A percentile compares a stretch with the other conserved stretches of the same genome.
phyloP scores from a whole-genome alignment of 2,113 vertebrate genomes.

The Phyllostomus discolor region DNA sequence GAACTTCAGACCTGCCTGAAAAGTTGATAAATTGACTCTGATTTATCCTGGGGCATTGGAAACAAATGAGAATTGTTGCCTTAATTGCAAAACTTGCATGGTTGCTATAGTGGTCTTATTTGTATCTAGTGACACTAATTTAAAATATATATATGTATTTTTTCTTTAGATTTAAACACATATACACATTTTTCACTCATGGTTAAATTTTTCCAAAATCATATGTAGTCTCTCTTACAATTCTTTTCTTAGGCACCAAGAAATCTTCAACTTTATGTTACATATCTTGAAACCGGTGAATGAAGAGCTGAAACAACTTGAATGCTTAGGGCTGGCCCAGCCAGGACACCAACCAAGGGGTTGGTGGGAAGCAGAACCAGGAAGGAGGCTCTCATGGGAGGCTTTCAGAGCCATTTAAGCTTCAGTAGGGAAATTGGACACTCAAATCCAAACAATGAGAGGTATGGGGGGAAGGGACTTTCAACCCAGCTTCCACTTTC shows the following conservation, averaged over 20 bases:
- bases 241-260: neutral
- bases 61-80: constrained; percentile 43
- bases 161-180: neutral
- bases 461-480: neutral
- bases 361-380: neutral
- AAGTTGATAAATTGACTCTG: constrained; percentile 37
- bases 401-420: neutral
- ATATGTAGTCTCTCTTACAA: neutral
- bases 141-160: neutral
- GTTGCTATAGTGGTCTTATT: neutral
- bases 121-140: neutral
- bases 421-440: neutral
- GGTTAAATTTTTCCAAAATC: neutral
- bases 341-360: neutral
- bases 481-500: neutral
- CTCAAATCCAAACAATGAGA: neutral
- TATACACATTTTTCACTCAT: neutral
- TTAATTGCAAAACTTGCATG: constrained; percentile 13
- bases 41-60: constrained; percentile 23
- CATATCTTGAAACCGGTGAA: neutral
- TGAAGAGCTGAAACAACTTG: neutral
- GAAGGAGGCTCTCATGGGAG: neutral
- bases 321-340: neutral
- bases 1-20: constrained; percentile 29
- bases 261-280: neutral